These are phyloP conservation scores for Apamea epomidion DNA, from an alignment of 2,888 invertebrate genomes.

Conservation along the genomic window DNA sequence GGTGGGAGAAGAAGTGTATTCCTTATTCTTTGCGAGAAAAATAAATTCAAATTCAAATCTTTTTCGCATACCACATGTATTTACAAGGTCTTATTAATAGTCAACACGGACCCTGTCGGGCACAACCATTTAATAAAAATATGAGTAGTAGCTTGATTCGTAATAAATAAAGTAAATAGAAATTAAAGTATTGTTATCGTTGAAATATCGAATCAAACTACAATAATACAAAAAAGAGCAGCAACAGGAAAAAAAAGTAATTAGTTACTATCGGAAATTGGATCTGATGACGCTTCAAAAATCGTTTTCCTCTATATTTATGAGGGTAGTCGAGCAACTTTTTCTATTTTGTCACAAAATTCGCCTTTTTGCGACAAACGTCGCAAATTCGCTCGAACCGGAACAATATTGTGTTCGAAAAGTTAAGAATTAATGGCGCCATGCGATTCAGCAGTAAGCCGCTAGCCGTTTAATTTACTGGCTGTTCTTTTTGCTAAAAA, in stretches of 20 bases:
- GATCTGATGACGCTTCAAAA: slow-evolving; percentile 20
- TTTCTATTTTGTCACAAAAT: slow-evolving; percentile 13
- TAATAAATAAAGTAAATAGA: background rate
- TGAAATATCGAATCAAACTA: background rate
- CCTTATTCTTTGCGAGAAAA: background rate
- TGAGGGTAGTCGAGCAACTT: slow-evolving; percentile 4
- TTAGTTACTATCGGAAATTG: background rate
- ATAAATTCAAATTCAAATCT: background rate
- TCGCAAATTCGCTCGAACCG: slow-evolving; percentile 20
- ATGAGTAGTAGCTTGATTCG: background rate
- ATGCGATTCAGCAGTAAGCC: slow-evolving; percentile 43
- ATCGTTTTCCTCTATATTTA: slow-evolving; percentile 31
- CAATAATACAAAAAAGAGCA: background rate
- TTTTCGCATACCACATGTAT: background rate
- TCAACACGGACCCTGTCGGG: too few species aligned
- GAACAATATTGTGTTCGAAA: slow-evolving; percentile 44
- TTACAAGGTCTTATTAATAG: background rate
- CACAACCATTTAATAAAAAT: background rate
- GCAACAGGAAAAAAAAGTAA: background rate
- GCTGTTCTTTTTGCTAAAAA: slow-evolving; percentile 39
- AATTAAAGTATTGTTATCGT: background rate
- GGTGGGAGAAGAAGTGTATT: background rate
- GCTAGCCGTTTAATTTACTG: slow-evolving; percentile 44
- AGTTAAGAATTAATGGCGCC: slow-evolving; percentile 45
- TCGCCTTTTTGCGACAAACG: slow-evolving; percentile 17